phyloP scores from a whole-genome alignment of 2,113 vertebrate species.

The Calidris pygmaea region DNA sequence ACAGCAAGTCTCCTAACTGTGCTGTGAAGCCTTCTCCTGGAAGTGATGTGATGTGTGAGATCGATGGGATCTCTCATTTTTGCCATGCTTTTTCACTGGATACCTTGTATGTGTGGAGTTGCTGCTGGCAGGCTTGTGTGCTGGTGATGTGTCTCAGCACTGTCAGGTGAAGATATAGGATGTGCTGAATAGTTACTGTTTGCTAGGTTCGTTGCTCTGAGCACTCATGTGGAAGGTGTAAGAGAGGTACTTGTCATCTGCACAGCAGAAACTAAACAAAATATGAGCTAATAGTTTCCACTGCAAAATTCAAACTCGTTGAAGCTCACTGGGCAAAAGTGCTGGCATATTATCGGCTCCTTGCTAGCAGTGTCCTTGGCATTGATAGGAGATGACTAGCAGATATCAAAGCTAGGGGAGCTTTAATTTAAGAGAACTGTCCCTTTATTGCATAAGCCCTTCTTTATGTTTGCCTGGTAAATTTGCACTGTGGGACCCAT shows the following conservation, averaged over 20 bases:
- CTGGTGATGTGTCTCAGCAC: not conserved
- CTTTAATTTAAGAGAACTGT: not conserved
- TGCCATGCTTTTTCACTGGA: not conserved
- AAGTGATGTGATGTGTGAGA: not conserved
- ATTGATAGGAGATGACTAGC: not conserved
- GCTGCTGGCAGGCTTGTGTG: not conserved
- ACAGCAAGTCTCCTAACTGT: not conserved
- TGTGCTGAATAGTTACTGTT: not conserved
- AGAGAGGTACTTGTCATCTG: not conserved
- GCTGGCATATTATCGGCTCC: not conserved
- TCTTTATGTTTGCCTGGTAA: not conserved
- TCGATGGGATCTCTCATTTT: not conserved
- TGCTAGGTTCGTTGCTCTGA: not conserved
- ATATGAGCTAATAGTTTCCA: slow-evolving; percentile 14
- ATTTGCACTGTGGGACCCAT: not conserved
- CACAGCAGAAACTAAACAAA: not conserved
- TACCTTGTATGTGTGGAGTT: not conserved
- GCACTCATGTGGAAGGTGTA: slow-evolving; percentile 10
- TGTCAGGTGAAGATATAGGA: not conserved
- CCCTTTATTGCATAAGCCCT: not conserved
- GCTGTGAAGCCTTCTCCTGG: not conserved
- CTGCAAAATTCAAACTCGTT: not conserved
- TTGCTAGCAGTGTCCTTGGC: not conserved
- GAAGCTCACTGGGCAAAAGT: not conserved
- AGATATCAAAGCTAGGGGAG: not conserved